Percentiles rank a stretch among this genome's conserved stretches.
phyloP scores from a whole-genome alignment of 2,797 vertebrate genomes.

The Varecia variegata region DNA sequence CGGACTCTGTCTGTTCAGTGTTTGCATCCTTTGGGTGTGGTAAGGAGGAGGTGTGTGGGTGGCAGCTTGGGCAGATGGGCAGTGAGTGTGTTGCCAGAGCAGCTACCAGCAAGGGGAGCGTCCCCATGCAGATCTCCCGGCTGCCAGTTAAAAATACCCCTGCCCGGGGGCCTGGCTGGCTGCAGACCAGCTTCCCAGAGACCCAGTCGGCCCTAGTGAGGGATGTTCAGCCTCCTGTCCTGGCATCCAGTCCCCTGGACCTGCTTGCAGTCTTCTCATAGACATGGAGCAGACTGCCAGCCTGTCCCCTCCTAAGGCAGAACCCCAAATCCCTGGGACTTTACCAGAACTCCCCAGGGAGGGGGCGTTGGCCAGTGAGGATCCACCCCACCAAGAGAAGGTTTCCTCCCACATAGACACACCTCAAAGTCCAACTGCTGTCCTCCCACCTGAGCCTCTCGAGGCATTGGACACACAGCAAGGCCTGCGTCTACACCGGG shows the following conservation, averaged over 20 bases:
- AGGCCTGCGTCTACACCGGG: background rate
- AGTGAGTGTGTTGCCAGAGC: background rate
- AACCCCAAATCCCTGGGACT: background rate
- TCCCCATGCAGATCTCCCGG: background rate
- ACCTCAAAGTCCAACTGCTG: background rate
- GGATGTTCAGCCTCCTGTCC: background rate
- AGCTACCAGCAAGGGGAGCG: background rate
- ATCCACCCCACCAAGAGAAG: background rate
- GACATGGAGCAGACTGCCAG: background rate
- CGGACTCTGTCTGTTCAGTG: background rate
- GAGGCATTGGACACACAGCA: background rate
- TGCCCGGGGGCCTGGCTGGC: background rate
- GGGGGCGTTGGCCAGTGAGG: background rate
- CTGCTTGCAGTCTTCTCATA: background rate
- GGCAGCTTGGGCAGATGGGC: background rate
- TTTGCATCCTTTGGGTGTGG: background rate
- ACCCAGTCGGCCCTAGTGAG: background rate
- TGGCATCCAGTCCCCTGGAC: background rate
- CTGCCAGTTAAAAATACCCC: slow-evolving; percentile 6
- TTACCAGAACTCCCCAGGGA: background rate
- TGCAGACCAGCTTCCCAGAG: background rate
- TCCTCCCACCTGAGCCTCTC: background rate
- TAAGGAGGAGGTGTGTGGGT: background rate
- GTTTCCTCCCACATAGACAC: background rate
- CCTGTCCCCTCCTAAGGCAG: background rate